A percentile compares a stretch with the other conserved stretches of the same genome.
phyloP scores from a whole-genome alignment of 2,113 vertebrate genomes.

The Patagioenas fasciata region DNA sequence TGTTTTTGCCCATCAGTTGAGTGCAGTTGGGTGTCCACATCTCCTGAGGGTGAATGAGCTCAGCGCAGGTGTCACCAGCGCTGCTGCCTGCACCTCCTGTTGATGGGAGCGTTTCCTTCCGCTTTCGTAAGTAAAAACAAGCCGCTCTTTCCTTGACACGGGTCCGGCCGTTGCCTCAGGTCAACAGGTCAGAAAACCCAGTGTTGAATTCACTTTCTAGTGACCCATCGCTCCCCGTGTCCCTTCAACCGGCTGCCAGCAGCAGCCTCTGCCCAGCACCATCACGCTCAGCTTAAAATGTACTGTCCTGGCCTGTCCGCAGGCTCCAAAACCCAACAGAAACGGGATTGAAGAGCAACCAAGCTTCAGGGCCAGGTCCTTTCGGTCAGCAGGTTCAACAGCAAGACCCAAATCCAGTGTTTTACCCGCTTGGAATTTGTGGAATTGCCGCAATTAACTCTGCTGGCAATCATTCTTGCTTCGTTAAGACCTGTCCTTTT shows the following conservation, averaged over 20 bases:
- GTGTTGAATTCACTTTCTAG: too few relatives aligned
- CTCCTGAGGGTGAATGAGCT: background rate
- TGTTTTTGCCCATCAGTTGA: background rate
- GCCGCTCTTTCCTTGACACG: background rate
- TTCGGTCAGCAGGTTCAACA: background rate
- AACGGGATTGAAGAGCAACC: rapidly evolving
- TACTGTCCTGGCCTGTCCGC: rapidly evolving
- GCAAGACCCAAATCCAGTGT: rapidly evolving
- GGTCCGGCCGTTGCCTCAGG: too few relatives aligned
- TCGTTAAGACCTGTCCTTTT: background rate
- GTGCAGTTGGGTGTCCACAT: background rate
- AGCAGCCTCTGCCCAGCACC: too few relatives aligned
- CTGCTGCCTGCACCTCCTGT: background rate
- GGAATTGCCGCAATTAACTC: background rate
- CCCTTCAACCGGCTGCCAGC: too few relatives aligned
- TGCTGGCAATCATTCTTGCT: background rate
- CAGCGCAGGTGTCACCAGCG: background rate
- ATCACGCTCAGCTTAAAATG: too few relatives aligned
- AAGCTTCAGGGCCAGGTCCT: background rate
- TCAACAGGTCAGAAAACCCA: too few relatives aligned
- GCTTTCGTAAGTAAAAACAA: background rate
- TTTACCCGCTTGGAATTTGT: background rate
- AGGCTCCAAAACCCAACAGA: background rate
- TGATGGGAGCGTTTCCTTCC: background rate
- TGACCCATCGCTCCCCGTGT: too few relatives aligned